Base-by-base conservation (phyloP, 2,797 vertebrate genomes). In the Enteromius treurensis region DNA sequence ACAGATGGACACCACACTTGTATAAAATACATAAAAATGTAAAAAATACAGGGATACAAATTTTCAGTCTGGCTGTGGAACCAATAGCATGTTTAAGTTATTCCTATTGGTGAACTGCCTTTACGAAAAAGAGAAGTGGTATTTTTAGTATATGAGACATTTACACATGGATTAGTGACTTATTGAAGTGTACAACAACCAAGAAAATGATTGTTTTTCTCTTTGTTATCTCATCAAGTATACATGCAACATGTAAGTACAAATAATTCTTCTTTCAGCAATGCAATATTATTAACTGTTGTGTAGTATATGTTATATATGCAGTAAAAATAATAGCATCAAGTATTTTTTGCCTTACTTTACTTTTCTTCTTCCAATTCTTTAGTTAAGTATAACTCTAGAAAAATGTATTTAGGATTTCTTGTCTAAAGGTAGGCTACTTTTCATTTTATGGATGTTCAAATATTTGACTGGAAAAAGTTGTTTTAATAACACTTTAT, bases 71-170 rank as follows among this genome's bases (percentile, higher is more conserved):
- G 64, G 13, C 15, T 51, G 11, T 71, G 40, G 19, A 49, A 51
- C 80, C 42, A 65, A 82, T 69, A 42, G 40, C 10, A 68, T 70
- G 73, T 70, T 26, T 37, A 82, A 82, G 11, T 64, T 49, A 60
- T 83, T 81, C n/a, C 83, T 55, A 45, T 49, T 80, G 45, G 62
- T 34, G 42, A 84, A 62, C 23, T 32, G 47, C 32, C 86, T 17
- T 82, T 37, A 68, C 80, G 79, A 79, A 86, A 85, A 87, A 87
- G 82, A 87, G 85, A 87, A 84, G 81, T 88, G 45, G 47, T 34
- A 68, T 86, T 86, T 87, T 67, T 67, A 84, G 74, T 26, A 40
- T 70, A 32, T 64, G 77, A 82, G 17, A 40, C 73, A 84, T 82
- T 73, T 80, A 62, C 19, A 47, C 21, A 55, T 65, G 37, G 32